Evolutionary conservation across 2,888 invertebrate genomes (phyloP).

Genomic region (Drosophila meridionalis): DNA sequence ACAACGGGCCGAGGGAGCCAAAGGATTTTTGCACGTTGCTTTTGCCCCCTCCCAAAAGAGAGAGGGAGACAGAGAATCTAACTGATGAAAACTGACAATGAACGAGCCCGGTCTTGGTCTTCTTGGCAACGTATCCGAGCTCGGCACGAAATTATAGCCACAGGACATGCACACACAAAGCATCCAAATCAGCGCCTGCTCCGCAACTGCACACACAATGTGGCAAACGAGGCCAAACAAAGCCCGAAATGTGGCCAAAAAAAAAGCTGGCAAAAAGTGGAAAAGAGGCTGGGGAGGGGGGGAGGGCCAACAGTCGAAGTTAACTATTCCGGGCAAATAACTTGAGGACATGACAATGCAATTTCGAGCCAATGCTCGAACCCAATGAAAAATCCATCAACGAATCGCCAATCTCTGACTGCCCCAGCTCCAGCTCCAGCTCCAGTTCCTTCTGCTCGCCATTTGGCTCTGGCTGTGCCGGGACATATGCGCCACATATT

Average conservation of each 20-base stretch:
- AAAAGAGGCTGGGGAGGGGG: background rate
- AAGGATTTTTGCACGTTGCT: conserved; percentile 59
- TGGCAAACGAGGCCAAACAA: conserved; percentile 37
- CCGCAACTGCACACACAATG: conserved; percentile 33
- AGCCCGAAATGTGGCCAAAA: conserved; percentile 12
- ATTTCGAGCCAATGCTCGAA: conserved; percentile 57
- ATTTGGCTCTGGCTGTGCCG: background rate
- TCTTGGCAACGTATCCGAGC: conserved; percentile 25
- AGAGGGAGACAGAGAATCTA: conserved; percentile 14
- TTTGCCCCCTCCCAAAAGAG: conserved; percentile 19
- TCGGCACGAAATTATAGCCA: conserved; percentile 71
- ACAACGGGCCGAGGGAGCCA: conserved; percentile 64
- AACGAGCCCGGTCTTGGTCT: conserved; percentile 4
- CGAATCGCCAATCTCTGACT: conserved; percentile 21
- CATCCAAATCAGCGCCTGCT: conserved; percentile 30
- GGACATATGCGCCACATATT: conserved; percentile 8
- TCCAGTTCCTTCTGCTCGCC: background rate
- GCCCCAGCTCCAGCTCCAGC: background rate
- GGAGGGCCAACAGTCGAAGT: conserved; percentile 3
- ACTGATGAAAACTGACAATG: conserved; percentile 72
- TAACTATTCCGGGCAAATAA: conserved; percentile 55
- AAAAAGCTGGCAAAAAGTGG: background rate
- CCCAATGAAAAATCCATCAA: conserved; percentile 58
- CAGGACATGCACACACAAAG: conserved; percentile 59
- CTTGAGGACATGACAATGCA: conserved; percentile 78